phyloP scores from a whole-genome alignment of 2,797 vertebrate genomes.

The Characodon lateralis region DNA sequence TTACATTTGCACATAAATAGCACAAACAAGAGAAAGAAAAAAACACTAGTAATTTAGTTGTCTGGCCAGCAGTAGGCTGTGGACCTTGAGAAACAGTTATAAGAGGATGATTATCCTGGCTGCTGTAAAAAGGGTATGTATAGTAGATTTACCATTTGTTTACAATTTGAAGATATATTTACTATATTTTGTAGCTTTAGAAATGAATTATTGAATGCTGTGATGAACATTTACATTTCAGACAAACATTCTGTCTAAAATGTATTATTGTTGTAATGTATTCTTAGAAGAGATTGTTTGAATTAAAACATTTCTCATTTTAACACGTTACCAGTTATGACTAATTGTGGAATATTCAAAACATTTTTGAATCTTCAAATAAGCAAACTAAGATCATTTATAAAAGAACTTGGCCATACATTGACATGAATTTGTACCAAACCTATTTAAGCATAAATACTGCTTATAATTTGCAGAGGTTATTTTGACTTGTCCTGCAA shows the following conservation, averaged over 20 bases:
- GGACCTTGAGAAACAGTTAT: slow-evolving; percentile 29
- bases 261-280: background rate
- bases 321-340: background rate
- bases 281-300: background rate
- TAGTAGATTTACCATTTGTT: background rate
- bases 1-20: slow-evolving; percentile 49
- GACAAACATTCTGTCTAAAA: background rate
- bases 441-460: too few species aligned
- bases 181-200: background rate
- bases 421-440: too few species aligned
- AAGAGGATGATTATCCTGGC: slow-evolving; percentile 46
- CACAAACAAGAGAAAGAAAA: slow-evolving; percentile 6
- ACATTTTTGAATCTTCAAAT: too few species aligned
- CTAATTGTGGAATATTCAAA: background rate
- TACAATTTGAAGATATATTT: background rate
- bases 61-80: slow-evolving; percentile 22
- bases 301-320: background rate
- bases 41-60: slow-evolving; percentile 40
- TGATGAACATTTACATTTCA: background rate
- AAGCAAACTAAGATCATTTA: too few species aligned
- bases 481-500: too few species aligned
- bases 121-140: slow-evolving; percentile 47
- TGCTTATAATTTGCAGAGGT: too few species aligned
- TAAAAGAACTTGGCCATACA: too few species aligned
- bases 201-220: background rate